phyloP scores from a whole-genome alignment of 2,888 invertebrate genomes.

The Drosophila yooni region DNA sequence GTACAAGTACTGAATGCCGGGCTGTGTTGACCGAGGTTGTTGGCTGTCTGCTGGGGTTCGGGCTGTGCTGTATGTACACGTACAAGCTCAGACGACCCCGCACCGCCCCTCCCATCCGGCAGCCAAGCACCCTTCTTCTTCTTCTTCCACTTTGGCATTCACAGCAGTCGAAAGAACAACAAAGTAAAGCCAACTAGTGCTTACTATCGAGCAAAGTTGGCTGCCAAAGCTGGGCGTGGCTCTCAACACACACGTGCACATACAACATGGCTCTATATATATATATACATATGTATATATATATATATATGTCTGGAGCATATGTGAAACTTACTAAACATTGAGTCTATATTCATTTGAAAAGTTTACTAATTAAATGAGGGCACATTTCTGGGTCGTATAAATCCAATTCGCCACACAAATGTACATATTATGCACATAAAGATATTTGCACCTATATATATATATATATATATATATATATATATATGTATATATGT shows the following conservation, averaged over 20 bases:
- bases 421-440: background rate
- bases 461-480: background rate
- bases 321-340: conserved; percentile 1
- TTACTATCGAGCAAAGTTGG: conserved; percentile 3
- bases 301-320: background rate
- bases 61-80: background rate
- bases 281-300: background rate
- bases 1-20: conserved; percentile 3
- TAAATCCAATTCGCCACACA: conserved; percentile 2
- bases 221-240: conserved; percentile 11
- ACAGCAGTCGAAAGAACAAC: conserved; percentile 2
- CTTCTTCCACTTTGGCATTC: background rate
- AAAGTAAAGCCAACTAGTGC: conserved; percentile 10
- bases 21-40: conserved; percentile 3
- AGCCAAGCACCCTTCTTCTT: background rate
- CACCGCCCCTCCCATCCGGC: background rate
- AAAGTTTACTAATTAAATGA: conserved; percentile 34
- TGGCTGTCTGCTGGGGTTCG: background rate
- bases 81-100: background rate
- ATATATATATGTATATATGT: background rate
- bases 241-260: background rate
- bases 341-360: conserved; percentile 14
- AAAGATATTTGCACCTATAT: background rate
- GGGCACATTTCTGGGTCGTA: conserved; percentile 8
- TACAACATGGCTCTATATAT: background rate